phyloP scores from a whole-genome alignment of 2,888 invertebrate species.

The Chaitophorus viminalis region DNA sequence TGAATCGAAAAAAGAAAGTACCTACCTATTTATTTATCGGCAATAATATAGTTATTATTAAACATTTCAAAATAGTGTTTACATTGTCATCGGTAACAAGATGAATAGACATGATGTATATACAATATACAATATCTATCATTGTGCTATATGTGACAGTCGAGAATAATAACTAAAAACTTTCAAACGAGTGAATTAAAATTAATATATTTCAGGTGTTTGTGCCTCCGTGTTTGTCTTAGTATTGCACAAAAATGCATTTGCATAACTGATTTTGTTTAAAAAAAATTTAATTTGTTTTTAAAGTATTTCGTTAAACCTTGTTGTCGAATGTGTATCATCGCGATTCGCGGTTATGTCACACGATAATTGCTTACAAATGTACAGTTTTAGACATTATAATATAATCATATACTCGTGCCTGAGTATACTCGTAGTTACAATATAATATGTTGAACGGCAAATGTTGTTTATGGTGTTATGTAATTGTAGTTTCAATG shows the following conservation, averaged over 20 bases:
- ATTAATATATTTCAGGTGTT: neutral
- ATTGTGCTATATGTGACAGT: neutral
- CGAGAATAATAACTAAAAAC: slow-evolving; percentile 6
- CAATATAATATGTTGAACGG: neutral
- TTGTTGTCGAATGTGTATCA: neutral
- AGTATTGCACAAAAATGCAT: neutral
- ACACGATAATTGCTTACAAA: neutral
- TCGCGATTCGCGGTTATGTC: neutral
- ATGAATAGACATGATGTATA: slow-evolving; percentile 7
- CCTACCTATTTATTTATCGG: neutral
- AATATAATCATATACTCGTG: neutral
- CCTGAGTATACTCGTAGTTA: neutral
- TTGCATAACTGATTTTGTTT: too few relatives aligned
- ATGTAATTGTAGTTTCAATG: slow-evolving; percentile 30
- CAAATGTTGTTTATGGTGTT: neutral
- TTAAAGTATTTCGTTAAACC: neutral
- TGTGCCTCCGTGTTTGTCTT: neutral
- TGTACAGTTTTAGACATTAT: neutral
- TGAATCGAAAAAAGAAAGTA: slow-evolving; percentile 49
- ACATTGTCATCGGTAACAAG: slow-evolving; percentile 23
- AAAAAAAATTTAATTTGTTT: neutral
- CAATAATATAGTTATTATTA: slow-evolving; percentile 7
- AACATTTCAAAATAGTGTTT: slow-evolving; percentile 40
- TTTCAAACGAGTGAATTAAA: neutral
- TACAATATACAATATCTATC: too few relatives aligned